phyloP scores from a whole-genome alignment of 2,888 invertebrate genomes.

The Tryphoninae sp. region DNA sequence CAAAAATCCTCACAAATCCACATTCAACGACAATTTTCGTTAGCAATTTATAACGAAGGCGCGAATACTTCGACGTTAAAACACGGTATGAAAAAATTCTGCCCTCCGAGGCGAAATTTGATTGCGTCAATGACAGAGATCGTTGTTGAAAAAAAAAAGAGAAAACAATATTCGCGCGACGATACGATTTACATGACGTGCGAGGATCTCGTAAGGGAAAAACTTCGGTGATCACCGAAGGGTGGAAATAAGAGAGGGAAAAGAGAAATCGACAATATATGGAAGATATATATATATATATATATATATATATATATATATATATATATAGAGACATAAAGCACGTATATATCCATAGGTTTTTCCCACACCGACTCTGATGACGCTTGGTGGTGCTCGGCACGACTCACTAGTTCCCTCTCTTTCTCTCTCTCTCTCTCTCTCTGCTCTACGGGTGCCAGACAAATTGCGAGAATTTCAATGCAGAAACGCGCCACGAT shows the following conservation, averaged over 20 bases:
- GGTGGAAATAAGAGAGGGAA: conserved; percentile 19
- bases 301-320: neutral
- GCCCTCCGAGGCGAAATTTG: conserved; percentile 47
- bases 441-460: conserved; percentile 58
- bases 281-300: neutral
- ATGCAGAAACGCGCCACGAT: conserved; percentile 61
- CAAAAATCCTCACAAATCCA: conserved; percentile 9
- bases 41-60: conserved; percentile 14
- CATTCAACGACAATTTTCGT: conserved; percentile 22
- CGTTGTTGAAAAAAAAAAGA: conserved; percentile 2
- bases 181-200: conserved; percentile 44
- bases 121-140: conserved; percentile 41
- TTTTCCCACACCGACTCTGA: conserved; percentile 39
- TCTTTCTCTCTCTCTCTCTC: conserved; percentile 19
- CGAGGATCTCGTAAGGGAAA: conserved; percentile 24
- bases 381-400: conserved; percentile 47
- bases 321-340: neutral
- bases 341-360: conserved; percentile 13
- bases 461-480: conserved; percentile 73
- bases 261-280: conserved; percentile 26
- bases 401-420: conserved; percentile 41
- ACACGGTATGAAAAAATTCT: neutral
- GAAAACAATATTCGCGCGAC: neutral
- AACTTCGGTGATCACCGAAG: conserved; percentile 24
- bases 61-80: conserved; percentile 41